Evolutionary conservation across 1,140 invertebrate species (phyloP).

Genomic region (Drosophila sucinea): DNA sequence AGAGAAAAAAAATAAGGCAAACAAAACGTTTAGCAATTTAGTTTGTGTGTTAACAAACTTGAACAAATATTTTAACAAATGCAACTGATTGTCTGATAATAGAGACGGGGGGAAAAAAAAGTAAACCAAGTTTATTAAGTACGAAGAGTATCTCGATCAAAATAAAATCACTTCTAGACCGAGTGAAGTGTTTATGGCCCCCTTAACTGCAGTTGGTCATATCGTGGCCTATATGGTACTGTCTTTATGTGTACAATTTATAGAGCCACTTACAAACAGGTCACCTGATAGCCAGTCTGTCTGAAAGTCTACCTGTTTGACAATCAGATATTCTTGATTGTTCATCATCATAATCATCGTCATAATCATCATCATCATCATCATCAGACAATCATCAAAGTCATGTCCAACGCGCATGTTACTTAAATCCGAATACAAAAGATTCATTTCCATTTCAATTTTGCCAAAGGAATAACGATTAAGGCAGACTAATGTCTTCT

Average conservation of each 20-base stretch:
- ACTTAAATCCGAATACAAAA: neutral
- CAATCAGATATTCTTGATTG: slow-evolving; percentile 27
- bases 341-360: slow-evolving; percentile 21
- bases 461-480: neutral
- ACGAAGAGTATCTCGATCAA: neutral
- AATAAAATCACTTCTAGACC: neutral
- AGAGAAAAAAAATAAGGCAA: neutral
- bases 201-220: neutral
- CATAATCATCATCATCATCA: slow-evolving; percentile 11
- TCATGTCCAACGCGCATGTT: slow-evolving; percentile 29
- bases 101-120: neutral
- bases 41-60: neutral
- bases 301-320: slow-evolving; percentile 19
- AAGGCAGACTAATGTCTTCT: neutral
- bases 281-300: slow-evolving; percentile 41
- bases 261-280: slow-evolving; percentile 23
- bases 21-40: neutral
- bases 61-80: slow-evolving; percentile 1
- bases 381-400: slow-evolving; percentile 11
- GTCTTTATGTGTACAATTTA: slow-evolving; percentile 15
- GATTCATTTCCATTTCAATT: neutral
- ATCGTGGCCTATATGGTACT: neutral
- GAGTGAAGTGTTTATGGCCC: neutral
- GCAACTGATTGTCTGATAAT: slow-evolving; percentile 9
- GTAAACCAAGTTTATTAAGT: neutral